phyloP scores from a whole-genome alignment of 2,888 invertebrate genomes.

The Asteroscopus sphinx region DNA sequence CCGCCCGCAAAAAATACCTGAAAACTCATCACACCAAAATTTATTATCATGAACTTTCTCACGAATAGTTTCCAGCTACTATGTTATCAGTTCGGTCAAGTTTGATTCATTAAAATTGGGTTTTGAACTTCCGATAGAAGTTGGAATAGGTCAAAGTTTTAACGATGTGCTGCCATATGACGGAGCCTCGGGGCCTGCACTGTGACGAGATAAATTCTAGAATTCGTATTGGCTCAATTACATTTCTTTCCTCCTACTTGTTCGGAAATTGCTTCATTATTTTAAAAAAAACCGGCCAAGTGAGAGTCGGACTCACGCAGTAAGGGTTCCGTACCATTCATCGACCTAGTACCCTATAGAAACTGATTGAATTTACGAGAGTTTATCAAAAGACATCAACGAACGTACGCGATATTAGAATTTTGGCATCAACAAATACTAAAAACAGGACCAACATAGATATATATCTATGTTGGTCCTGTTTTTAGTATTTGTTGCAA shows the following conservation, averaged over 20 bases:
- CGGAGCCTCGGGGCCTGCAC: slow-evolving; percentile 5
- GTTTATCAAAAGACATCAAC: no score
- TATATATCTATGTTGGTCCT: no score
- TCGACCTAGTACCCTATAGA: no score
- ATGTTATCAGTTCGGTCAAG: slow-evolving; percentile 47
- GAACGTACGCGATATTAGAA: no score
- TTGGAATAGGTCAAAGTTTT: slow-evolving; percentile 47
- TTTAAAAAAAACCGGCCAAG: no score
- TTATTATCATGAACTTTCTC: slow-evolving; percentile 30
- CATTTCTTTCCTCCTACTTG: slow-evolving; percentile 12
- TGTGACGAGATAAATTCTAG: slow-evolving; percentile 23
- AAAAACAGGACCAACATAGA: no score
- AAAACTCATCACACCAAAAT: slow-evolving; percentile 20
- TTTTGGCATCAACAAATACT: no score
- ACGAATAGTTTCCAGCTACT: slow-evolving; percentile 32
- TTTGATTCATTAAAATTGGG: slow-evolving; percentile 57
- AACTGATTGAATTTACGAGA: no score
- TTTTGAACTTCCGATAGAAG: slow-evolving; percentile 30
- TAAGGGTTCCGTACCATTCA: no score
- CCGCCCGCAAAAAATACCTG: no score
- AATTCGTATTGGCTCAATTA: slow-evolving; percentile 26
- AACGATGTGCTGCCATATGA: slow-evolving; percentile 47
- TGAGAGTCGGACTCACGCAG: no score
- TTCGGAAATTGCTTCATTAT: not conserved
- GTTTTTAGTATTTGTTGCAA: no score